phyloP scores from a whole-genome alignment of 2,888 invertebrate genomes.

The Polyommatus icarus region DNA sequence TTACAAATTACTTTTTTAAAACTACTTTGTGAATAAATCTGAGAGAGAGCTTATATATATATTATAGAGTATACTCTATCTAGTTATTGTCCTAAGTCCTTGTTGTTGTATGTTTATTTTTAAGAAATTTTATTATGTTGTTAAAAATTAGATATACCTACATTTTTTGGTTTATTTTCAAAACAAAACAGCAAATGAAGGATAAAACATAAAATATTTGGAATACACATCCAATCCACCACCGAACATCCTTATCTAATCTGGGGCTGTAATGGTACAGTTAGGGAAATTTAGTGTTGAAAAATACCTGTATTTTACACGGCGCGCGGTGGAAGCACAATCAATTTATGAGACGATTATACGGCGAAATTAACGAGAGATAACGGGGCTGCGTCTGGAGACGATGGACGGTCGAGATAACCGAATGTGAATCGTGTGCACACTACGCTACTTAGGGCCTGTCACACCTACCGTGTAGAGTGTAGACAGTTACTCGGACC shows the following conservation, averaged over 20 bases:
- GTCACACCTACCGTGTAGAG: neutral
- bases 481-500: neutral
- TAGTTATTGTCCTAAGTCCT: too few species aligned
- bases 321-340: constrained; percentile 50
- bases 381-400: constrained; percentile 69
- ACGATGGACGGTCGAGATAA: constrained; percentile 67
- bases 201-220: neutral
- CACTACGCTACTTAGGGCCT: neutral
- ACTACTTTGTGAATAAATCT: too few species aligned
- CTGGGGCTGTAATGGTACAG: constrained; percentile 2
- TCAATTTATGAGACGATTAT: constrained; percentile 67
- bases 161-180: too few species aligned
- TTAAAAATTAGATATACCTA: too few species aligned
- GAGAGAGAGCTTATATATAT: too few species aligned
- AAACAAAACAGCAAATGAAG: neutral
- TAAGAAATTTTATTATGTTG: too few species aligned
- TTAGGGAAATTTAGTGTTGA: constrained; percentile 21
- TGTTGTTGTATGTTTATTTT: too few species aligned
- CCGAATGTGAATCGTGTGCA: constrained; percentile 51
- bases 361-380: constrained; percentile 69
- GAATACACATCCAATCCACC: constrained; percentile 7
- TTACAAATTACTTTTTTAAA: too few species aligned
- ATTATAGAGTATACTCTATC: too few species aligned
- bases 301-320: constrained; percentile 30
- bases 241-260: constrained; percentile 14